Evolutionary conservation across 2,113 vertebrate species (phyloP), one percentile per base, ranked within the genome.

Genomic region (Romanogobio albipinnatus): DNA sequence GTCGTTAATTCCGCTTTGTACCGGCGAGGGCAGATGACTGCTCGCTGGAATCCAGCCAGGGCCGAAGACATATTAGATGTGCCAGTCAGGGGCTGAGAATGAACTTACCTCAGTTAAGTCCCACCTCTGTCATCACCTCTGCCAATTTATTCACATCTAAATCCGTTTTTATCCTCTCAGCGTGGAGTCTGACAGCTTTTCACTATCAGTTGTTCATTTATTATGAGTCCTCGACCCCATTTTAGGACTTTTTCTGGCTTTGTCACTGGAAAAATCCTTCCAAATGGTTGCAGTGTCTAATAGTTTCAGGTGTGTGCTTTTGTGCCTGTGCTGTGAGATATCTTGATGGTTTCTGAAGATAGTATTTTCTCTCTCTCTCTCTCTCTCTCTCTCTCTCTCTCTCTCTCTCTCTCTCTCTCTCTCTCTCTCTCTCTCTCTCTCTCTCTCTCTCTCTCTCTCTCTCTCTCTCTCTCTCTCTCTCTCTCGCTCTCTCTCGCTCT

Each of bases 91-190:
- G 29, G 51, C 11, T 9, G 77, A 39, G 61, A 86, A 83, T 64
- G 79, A 70, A 76, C 80, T 86, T 68, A 68, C 78, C 66, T 84
- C 79, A 7, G 36, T 84, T 87, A 83, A 84, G 71, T 82, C 84
- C 84, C 84, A 71, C 75, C 76, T 86, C 85, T 77, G 74, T 91
- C 91, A 88, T 80, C 87, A 87, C 82, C 83, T 76, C 45, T 22
- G 53, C 84, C 82, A 85, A 82, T 91, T 91, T 84, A 91, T 91
- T 91, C 83, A 89, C 71, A 76, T 88, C 85, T 78, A 89, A 89
- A 89, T 81, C 87, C 86, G 76, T 86, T 87, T 70, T 82, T 74
- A 80, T 85, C 85, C 73, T 82, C 78, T 58, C 70, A 61, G 70
- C 36, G 47, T 84, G 85, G 84, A 70, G 47, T 83, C 61, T 85